Evolutionary conservation across 2,113 vertebrate species (phyloP), one percentile per base, ranked within the genome.

Genomic region (Leucopsar rothschildi): DNA sequence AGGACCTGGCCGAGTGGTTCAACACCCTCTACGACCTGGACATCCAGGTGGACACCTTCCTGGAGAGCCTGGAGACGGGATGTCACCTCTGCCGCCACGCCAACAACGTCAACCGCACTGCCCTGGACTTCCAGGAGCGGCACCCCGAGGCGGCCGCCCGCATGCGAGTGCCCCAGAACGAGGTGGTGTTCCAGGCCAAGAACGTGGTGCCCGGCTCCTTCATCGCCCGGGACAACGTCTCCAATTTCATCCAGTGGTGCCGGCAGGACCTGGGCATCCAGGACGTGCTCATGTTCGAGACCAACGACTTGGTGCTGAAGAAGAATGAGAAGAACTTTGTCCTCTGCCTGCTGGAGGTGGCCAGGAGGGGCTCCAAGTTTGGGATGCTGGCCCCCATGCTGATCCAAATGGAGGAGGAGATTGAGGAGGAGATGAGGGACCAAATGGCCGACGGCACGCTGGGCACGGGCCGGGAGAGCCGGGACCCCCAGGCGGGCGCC

Each of bases 261-360:
- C 97, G 99, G 1, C 97, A 98, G 56, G 99, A 99, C 97, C 98
- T 99, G 16, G 98, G 99, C 63, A 98, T 99, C 96, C 99, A 99
- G 50, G 99, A 99, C 22, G 99, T 99, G 52, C 98, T 99, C 82
- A 99, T 99, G 99, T 99, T 99, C 2, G 99, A 99, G 97, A 99
- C 99, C 17, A 99, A 99, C 23, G 99, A 99, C 98, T 50, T 99
- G 97, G 99, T 99, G 95, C 98, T 99, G 92, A 98, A 97, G 47
- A 99, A 98, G 97, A 99, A 99, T 9, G 99, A 99, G 98, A 99
- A 99, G 97, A 99, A 99, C 61, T 98, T 99, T 19, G 98, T 99
- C 21, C 98, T 99, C 22, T 99, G 99, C 69, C 97, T 99, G 70
- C 94, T 99, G 42, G 99, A 99, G 97, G 99, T 99, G 95, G 99